These are phyloP conservation scores for Mythimna albipuncta DNA, from an alignment of 2,888 invertebrate species.

Conservation along the genomic window DNA sequence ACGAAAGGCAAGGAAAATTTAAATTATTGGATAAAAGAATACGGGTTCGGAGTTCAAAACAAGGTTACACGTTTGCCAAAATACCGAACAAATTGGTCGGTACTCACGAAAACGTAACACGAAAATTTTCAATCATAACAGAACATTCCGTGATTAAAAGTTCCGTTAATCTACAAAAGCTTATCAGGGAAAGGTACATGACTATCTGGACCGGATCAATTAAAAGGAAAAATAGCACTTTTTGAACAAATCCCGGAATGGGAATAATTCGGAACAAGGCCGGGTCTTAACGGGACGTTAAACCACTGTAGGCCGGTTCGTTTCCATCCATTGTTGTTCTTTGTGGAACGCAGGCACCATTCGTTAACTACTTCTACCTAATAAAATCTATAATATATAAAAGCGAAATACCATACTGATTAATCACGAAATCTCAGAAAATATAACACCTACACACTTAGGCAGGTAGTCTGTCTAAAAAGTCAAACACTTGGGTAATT, in stretches of 20 bases:
- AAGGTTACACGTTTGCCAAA: neutral
- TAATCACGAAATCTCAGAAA: too few relatives aligned
- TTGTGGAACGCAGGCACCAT: slow-evolving; percentile 47
- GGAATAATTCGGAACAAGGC: slow-evolving; percentile 41
- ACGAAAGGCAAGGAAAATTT: neutral
- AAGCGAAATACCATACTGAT: too few relatives aligned
- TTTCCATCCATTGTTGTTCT: slow-evolving; percentile 44
- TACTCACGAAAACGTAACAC: slow-evolving; percentile 1
- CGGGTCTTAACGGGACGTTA: slow-evolving; percentile 52
- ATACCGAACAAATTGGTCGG: neutral
- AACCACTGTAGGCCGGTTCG: slow-evolving; percentile 42
- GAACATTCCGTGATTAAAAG: slow-evolving; percentile 47
- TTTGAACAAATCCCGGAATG: slow-evolving; percentile 47
- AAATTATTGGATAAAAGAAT: neutral
- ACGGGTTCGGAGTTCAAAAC: neutral
- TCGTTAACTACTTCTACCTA: slow-evolving; percentile 52
- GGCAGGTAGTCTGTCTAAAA: too few relatives aligned
- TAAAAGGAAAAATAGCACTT: slow-evolving; percentile 42
- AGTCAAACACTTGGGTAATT: too few relatives aligned
- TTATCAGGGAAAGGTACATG: slow-evolving; percentile 18
- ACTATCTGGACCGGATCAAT: slow-evolving; percentile 26
- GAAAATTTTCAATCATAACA: slow-evolving; percentile 18
- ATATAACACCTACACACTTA: too few relatives aligned
- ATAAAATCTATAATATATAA: slow-evolving; percentile 36
- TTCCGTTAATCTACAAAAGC: slow-evolving; percentile 43